Evolutionary conservation across 2,888 invertebrate species (phyloP), one percentile per base, ranked within the genome.

Genomic region (Choristoneura rosaceana): DNA sequence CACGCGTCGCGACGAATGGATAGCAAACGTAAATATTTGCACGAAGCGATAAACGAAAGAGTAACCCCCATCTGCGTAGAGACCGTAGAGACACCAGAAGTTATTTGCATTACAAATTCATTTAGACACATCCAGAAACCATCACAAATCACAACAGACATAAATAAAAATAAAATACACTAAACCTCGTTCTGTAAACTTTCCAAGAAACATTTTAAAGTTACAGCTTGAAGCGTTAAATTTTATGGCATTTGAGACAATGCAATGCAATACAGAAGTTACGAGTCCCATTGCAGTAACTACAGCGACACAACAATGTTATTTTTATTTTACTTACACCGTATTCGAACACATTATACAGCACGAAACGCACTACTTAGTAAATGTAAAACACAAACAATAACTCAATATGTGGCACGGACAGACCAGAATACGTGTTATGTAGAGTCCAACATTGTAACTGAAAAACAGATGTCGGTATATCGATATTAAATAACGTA

Each of bases 291-390:
- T n/a, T n/a, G n/a, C 25, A 25, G 5, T n/a, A 25, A n/a, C 33
- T 38, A 61, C 8, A 61, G 15, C 9, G 45, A 47, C 52, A 52
- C 15, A 17, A 17, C 52, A 15, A 52, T 52, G 52, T 52, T 17
- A 52, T 2, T 52, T n/a, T 52, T 52, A 65, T 50, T 8, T 62
- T 79, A 87, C 87, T 87, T 78, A 88, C 88, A 83, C 76, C 70
- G 82, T 77, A 75, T 86, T 84, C 71, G 87, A 80, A 78, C 81
- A 84, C 88, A 88, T 88, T 76, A 4, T 81, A 81, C 76, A 77
- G 77, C 73, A 74, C 69, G 74, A 76, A 74, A 74, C 66, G 75
- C 76, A 71, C 74, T 65, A 71, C 68, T 75, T 75, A 74, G 69
- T 68, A 78, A 76, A 77, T 79, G 77, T 77, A 76, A 78, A 81